Base-by-base conservation (phyloP, 2,113 vertebrate genomes). In the Casuarius casuarius region DNA sequence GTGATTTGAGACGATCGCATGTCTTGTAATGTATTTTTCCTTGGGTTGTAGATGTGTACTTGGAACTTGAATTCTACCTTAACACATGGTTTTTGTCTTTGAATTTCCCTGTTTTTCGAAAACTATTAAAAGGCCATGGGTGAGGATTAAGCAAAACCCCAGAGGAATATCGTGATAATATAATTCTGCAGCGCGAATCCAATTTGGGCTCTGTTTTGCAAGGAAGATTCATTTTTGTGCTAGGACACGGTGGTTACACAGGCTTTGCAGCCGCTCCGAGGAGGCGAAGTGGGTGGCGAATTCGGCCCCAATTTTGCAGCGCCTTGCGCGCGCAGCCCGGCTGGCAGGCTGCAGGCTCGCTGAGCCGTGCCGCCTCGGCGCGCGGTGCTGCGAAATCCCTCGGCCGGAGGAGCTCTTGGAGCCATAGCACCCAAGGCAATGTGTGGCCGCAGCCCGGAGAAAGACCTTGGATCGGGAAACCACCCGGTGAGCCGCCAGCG, bases 71-170 rank as follows among this genome's bases (percentile, higher is more conserved):
- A 65, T 91, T 94, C 78, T 35, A 4, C n/a, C 35, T 71, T 89
- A 92, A 68, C 49, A 85, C 72, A 23, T 13, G 5, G 6, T 0
- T 3, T 94, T 85, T 71, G 31, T 68, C 73, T 95, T 87, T 51
- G 74, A 44, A 65, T 92, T 80, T 63, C 75, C 71, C 5, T 54
- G 35, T 17, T 63, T 94, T 82, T 87, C 68, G 77, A 88, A 83
- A 90, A 46, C 52, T 85, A 16, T 72, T 62, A 61, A 44, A 90
- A 79, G 73, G 54, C 19, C 16, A 15, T 4, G 42, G 78, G 35
- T 86, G 61, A 86, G 31, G 40, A 86, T 70, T 90, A 90, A 92
- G 71, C 73, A 91, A 86, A 92, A 92, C 4, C 65, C 80, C 81
- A 84, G 65, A 71, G 84, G 90, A 83, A 46, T 73, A 54, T 46